These are phyloP conservation scores for Andinoacara biseriatus DNA, from an alignment of 2,113 vertebrate species.

Conservation along the genomic window DNA sequence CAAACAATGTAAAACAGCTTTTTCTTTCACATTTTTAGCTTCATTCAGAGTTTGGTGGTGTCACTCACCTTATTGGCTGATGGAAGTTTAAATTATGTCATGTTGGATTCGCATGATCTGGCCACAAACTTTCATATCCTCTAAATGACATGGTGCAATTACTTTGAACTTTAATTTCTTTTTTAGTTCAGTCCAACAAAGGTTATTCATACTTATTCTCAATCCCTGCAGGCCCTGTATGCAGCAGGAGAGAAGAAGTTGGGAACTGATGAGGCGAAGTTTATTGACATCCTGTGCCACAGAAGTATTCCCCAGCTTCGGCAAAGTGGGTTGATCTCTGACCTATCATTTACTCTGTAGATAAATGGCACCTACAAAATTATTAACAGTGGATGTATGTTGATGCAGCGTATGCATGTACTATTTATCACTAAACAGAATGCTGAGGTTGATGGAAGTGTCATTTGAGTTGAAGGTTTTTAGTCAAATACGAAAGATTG, in stretches of 20 bases:
- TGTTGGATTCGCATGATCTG: neutral
- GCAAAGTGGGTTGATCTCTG: constrained; percentile 72
- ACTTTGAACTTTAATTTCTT: neutral
- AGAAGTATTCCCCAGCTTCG: constrained; percentile 85
- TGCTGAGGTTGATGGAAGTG: neutral
- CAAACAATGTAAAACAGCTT: neutral
- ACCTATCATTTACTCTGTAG: neutral
- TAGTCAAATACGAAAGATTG: neutral
- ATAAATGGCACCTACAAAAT: neutral
- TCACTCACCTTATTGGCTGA: neutral
- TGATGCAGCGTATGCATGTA: neutral
- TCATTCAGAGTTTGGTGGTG: neutral
- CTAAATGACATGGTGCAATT: neutral
- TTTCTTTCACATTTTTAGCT: neutral
- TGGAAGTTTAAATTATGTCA: neutral
- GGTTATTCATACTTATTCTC: neutral
- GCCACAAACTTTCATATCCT: no score
- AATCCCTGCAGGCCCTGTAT: constrained; percentile 77
- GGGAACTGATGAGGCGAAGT: constrained; percentile 85
- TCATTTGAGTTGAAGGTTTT: neutral
- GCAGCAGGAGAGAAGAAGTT: constrained; percentile 87
- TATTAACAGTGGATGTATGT: neutral
- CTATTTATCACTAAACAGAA: neutral
- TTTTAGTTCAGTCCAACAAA: neutral
- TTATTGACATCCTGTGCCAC: constrained; percentile 85